phyloP scores from a whole-genome alignment of 2,797 vertebrate genomes.

The Ataeniobius toweri region DNA sequence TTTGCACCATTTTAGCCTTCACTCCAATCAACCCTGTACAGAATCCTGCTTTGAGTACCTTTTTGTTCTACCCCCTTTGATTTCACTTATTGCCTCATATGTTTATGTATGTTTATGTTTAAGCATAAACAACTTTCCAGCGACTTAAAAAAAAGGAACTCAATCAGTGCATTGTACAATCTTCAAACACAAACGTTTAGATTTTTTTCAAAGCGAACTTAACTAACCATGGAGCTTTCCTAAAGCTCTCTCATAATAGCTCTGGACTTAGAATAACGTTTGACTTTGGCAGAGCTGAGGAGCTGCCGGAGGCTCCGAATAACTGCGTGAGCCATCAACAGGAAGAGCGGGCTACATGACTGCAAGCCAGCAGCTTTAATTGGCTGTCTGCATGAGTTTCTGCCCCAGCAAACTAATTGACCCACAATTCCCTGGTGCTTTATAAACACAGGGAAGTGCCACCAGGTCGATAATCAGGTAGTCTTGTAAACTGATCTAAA shows the following conservation, averaged over 20 bases:
- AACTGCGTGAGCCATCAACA: constrained; percentile 63
- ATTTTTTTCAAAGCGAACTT: constrained; percentile 47
- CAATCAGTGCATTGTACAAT: constrained; percentile 29
- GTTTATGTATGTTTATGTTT: constrained; percentile 54
- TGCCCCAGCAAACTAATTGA: constrained; percentile 81
- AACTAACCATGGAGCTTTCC: constrained; percentile 57
- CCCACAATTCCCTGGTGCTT: constrained; percentile 83
- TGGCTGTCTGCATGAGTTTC: constrained; percentile 77
- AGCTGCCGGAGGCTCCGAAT: constrained; percentile 61
- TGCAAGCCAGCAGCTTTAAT: constrained; percentile 70
- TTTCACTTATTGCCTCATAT: constrained; percentile 68
- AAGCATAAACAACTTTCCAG: constrained; percentile 32
- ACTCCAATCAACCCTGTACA: constrained; percentile 54
- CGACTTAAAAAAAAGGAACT: constrained; percentile 40
- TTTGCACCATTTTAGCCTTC: constrained; percentile 57
- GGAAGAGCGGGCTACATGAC: constrained; percentile 64
- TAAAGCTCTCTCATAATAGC: constrained; percentile 47
- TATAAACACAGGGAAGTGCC: constrained; percentile 80
- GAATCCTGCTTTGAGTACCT: constrained; percentile 53
- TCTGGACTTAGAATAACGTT: constrained; percentile 49
- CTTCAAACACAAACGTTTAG: constrained; percentile 30
- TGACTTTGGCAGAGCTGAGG: constrained; percentile 45
- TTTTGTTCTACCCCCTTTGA: constrained; percentile 52
- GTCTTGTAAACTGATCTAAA: constrained; percentile 84
- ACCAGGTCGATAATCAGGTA: constrained; percentile 79